Conservation (phyloP, 2,797 vertebrate species). For the Gallirallus australis region DNA sequence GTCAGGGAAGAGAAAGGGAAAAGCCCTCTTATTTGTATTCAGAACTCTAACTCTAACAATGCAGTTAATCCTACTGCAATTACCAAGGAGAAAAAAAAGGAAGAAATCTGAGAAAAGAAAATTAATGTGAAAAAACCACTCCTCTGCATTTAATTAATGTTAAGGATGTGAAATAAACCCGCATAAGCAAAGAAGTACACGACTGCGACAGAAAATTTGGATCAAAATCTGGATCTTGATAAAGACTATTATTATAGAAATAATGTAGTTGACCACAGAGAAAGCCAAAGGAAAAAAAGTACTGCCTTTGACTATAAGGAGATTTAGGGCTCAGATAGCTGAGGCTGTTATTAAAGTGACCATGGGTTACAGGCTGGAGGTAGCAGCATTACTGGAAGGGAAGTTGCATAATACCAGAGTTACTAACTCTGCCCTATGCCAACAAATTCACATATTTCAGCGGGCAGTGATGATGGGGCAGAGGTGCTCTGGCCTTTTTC, state of each 20-base stretch:
- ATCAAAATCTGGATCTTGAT: background rate
- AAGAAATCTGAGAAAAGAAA: slow-evolving; percentile 40
- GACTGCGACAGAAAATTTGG: slow-evolving; percentile 21
- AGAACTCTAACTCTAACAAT: slow-evolving; percentile 32
- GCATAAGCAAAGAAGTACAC: background rate
- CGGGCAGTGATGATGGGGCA: background rate
- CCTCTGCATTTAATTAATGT: slow-evolving; percentile 40
- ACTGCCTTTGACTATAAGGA: background rate
- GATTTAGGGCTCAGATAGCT: background rate
- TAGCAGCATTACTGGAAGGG: background rate
- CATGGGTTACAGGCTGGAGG: background rate
- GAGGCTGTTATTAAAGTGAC: background rate
- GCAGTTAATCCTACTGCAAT: slow-evolving; percentile 46
- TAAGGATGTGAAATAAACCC: slow-evolving; percentile 25
- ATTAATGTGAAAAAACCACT: background rate
- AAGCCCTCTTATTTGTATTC: slow-evolving; percentile 52
- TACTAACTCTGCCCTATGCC: background rate
- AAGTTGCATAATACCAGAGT: background rate
- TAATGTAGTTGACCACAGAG: background rate
- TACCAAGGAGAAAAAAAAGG: background rate
- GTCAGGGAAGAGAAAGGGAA: slow-evolving; percentile 27
- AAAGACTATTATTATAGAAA: slow-evolving; percentile 14
- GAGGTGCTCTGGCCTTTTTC: background rate
- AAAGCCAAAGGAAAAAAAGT: background rate
- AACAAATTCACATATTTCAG: background rate